These are phyloP conservation scores for Podarcis cretensis DNA, from an alignment of 2,113 vertebrate species.

Conservation along the genomic window DNA sequence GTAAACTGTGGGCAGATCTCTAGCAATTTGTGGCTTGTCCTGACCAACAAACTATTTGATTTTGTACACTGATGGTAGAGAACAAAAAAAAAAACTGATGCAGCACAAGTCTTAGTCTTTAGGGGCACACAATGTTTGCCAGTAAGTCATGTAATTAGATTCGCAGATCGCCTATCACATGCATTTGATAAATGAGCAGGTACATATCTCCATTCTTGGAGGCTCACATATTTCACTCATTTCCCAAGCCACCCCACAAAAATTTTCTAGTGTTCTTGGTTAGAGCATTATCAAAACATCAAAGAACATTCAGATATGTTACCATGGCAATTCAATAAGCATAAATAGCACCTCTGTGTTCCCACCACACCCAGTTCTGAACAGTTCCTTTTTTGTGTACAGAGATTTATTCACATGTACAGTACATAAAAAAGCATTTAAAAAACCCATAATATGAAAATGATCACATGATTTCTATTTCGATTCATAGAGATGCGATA, in stretches of 20 bases:
- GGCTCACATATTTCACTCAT: slow-evolving; percentile 19
- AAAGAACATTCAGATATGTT: slow-evolving; percentile 33
- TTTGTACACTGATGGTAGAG: not conserved
- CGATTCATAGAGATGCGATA: not conserved
- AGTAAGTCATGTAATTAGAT: not conserved
- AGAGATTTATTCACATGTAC: slow-evolving; percentile 23
- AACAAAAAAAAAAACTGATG: accelerated
- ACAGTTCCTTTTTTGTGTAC: slow-evolving; percentile 43
- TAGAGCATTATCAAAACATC: slow-evolving; percentile 21
- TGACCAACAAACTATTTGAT: not conserved
- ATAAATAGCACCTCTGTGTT: slow-evolving; percentile 56
- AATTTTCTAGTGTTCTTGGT: slow-evolving; percentile 21
- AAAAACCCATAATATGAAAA: not conserved
- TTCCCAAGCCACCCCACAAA: slow-evolving; percentile 47
- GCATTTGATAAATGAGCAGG: slow-evolving; percentile 15
- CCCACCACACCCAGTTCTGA: slow-evolving; percentile 53
- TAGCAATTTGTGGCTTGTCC: not conserved
- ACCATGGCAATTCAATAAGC: slow-evolving; percentile 60
- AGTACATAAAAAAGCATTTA: not conserved
- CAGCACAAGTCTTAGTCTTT: not conserved
- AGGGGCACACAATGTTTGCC: not conserved
- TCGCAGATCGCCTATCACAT: slow-evolving; percentile 10
- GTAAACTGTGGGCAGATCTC: not conserved
- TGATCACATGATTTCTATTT: not conserved
- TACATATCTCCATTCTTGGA: not conserved